These are phyloP conservation scores for Zootoca vivipara DNA, from an alignment of 2,113 vertebrate genomes.

Conservation along the genomic window DNA sequence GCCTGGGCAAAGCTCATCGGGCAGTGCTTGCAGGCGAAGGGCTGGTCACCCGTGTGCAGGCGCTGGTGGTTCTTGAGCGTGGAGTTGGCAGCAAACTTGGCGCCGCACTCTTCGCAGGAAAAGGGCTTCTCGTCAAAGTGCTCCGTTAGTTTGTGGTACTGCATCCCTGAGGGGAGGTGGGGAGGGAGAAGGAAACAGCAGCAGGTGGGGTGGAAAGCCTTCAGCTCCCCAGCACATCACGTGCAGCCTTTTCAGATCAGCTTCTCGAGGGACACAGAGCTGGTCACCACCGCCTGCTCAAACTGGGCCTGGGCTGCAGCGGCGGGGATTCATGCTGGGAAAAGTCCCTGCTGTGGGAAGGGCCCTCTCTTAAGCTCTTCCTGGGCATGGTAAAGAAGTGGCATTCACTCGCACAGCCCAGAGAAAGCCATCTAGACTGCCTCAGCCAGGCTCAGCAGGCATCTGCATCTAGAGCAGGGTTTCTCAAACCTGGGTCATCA, in stretches of 20 bases:
- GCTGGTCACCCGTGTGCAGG: conserved; percentile 88
- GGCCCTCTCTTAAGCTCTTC: not conserved
- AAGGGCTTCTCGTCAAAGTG: conserved; percentile 90
- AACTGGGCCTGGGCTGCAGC: not conserved
- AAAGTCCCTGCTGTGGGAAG: not conserved
- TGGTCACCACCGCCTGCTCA: not conserved
- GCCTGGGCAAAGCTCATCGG: conserved; percentile 89
- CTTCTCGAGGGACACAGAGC: not conserved
- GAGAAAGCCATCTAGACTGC: not conserved
- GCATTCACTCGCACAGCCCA: not conserved
- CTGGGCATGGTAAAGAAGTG: not conserved
- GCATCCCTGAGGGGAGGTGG: conserved; percentile 80
- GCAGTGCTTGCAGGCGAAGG: conserved; percentile 88
- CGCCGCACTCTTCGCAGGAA: conserved; percentile 83
- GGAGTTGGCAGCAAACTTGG: conserved; percentile 87
- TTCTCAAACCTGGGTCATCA: too few relatives aligned
- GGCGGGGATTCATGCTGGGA: too few relatives aligned
- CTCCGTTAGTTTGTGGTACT: conserved; percentile 89
- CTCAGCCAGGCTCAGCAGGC: not conserved
- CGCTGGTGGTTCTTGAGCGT: conserved; percentile 89
- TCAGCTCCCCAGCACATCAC: not conserved
- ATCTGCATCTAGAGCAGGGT: not conserved
- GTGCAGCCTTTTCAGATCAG: not conserved
- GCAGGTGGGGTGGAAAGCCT: not conserved
- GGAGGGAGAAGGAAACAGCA: not conserved